A percentile compares a stretch with the other conserved stretches of the same genome.
These are phyloP conservation scores for Archivesica marissinica DNA, from an alignment of 1,140 invertebrate genomes.

Conservation along the genomic window DNA sequence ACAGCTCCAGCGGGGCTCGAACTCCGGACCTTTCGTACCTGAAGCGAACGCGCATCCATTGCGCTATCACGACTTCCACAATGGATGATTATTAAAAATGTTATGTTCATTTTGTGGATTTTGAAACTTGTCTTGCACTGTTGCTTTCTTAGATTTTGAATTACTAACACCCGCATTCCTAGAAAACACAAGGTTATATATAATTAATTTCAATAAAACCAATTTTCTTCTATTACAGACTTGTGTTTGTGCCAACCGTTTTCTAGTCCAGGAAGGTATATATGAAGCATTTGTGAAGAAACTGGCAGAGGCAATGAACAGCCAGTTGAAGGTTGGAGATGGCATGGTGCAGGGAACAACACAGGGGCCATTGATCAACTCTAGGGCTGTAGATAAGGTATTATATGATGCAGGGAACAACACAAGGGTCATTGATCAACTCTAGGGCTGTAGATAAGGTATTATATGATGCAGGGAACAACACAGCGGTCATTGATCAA, in stretches of 20 bases:
- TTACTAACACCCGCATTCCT: too few species aligned
- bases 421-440: conserved; percentile 97
- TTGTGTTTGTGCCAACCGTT: conserved; percentile 97
- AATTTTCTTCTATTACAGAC: conserved; percentile 87
- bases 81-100: too few species aligned
- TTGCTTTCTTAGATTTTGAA: too few species aligned
- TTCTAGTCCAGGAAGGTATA: conserved; percentile 94
- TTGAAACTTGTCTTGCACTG: too few species aligned
- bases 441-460: conserved; percentile 92
- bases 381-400: conserved; percentile 92
- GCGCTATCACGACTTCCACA: too few species aligned
- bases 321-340: conserved; percentile 92
- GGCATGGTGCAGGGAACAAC: conserved; percentile 90
- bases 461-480: conserved; percentile 86
- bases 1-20: too few species aligned
- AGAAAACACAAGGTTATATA: too few species aligned
- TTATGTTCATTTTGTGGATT: too few species aligned
- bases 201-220: too few species aligned
- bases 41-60: too few species aligned
- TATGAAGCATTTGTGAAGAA: conserved; percentile 93
- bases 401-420: conserved; percentile 88
- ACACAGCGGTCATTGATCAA: conserved; percentile 97
- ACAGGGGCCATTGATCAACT: conserved; percentile 96
- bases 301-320: conserved; percentile 88
- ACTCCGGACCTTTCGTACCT: too few species aligned